Percentiles rank a stretch among this genome's conserved stretches.
Evolutionary conservation across 2,113 vertebrate species (phyloP).

Genomic region (Seriola dumerili): DNA sequence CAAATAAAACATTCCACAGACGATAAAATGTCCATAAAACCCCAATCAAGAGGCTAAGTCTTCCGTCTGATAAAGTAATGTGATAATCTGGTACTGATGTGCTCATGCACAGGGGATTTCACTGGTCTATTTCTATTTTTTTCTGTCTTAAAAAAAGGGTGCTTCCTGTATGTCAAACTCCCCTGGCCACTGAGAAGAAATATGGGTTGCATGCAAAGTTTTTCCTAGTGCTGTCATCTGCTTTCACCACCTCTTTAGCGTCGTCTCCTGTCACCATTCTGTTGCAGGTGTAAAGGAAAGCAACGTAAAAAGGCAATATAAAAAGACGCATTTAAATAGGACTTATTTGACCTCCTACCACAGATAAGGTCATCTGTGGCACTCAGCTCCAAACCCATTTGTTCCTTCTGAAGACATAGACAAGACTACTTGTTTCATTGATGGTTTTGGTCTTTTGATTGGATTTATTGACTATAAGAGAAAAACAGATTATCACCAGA

Average conservation of each 20-base stretch:
- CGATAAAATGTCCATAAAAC: not conserved
- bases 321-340: no score
- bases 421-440: no score
- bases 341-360: no score
- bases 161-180: conserved; percentile 12
- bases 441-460: no score
- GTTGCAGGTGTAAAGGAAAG: conserved; percentile 72
- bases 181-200: not conserved
- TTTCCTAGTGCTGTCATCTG: not conserved
- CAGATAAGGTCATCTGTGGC: not conserved
- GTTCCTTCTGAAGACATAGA: not conserved
- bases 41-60: not conserved
- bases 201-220: not conserved
- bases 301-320: no score
- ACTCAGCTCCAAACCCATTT: not conserved
- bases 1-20: no score
- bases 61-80: not conserved
- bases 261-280: conserved; percentile 25
- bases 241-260: not conserved
- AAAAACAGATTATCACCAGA: no score
- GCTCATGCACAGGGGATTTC: no score
- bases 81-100: not conserved
- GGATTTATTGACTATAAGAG: no score
- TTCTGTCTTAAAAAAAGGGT: not conserved
- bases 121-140: not conserved